phyloP scores from a whole-genome alignment of 1,140 invertebrate genomes.

The Adelges cooleyi region DNA sequence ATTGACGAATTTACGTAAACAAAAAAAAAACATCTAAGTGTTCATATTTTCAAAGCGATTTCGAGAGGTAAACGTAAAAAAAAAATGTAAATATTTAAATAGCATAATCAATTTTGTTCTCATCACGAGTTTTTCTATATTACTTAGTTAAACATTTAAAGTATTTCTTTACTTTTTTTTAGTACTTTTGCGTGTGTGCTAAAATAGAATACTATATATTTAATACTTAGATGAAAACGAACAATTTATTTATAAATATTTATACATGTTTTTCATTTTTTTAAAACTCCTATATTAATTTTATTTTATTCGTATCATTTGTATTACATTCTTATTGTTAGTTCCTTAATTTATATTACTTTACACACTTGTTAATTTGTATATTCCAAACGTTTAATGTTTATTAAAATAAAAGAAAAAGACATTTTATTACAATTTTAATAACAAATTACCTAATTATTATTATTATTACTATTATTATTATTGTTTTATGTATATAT shows the following conservation, averaged over 20 bases:
- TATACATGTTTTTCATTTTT: constrained; percentile 2
- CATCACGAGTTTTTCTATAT: background rate
- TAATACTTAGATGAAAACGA: background rate
- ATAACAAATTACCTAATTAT: constrained; percentile 19
- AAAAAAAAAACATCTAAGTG: constrained; percentile 15
- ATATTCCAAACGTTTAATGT: constrained; percentile 20
- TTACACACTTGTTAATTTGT: constrained; percentile 24
- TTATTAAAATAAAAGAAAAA: constrained; percentile 8
- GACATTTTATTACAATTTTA: constrained; percentile 11
- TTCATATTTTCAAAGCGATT: constrained; percentile 26
- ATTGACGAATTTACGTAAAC: constrained; percentile 9
- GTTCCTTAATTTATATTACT: constrained; percentile 18
- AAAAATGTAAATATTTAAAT: constrained; percentile 5
- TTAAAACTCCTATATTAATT: background rate
- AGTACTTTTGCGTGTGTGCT: constrained; percentile 6
- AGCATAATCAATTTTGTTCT: constrained; percentile 5
- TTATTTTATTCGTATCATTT: constrained; percentile 1
- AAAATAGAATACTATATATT: background rate
- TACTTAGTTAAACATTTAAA: background rate
- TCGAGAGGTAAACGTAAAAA: constrained; percentile 8
- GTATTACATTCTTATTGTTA: constrained; percentile 15
- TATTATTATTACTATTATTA: constrained; percentile 18
- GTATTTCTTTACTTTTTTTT: background rate
- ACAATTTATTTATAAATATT: background rate
- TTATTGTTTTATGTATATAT: constrained; percentile 8